Evolutionary conservation across 2,888 invertebrate species (phyloP).

Genomic region (Microchrysa polita): DNA sequence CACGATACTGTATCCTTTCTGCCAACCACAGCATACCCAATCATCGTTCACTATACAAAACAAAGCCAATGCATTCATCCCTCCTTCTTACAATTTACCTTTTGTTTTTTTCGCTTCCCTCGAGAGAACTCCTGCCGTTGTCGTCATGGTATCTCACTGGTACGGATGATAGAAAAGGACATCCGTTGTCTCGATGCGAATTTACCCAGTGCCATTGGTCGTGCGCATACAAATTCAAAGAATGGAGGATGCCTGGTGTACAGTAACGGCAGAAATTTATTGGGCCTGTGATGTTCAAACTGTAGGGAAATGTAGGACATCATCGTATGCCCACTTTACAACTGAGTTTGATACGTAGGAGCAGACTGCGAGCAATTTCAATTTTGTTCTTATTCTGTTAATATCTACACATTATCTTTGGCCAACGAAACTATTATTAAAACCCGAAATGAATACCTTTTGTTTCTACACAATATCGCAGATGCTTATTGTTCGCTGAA

Average conservation of each 20-base stretch:
- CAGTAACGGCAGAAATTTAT: background rate
- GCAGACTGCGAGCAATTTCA: too few relatives aligned
- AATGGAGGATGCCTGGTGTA: slow-evolving; percentile 5
- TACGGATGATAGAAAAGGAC: background rate
- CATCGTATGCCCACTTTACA: background rate
- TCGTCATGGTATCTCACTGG: background rate
- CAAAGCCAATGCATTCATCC: background rate
- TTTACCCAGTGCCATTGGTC: slow-evolving; percentile 19
- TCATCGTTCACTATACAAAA: background rate
- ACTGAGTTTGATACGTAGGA: too few relatives aligned
- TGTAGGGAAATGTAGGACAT: background rate
- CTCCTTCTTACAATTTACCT: background rate
- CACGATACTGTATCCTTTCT: background rate
- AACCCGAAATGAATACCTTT: too few relatives aligned
- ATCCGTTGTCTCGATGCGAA: background rate
- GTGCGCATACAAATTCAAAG: background rate
- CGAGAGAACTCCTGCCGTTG: background rate
- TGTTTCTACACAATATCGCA: too few relatives aligned
- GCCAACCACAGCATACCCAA: background rate
- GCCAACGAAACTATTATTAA: too few relatives aligned
- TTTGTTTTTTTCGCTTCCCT: background rate
- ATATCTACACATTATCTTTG: too few relatives aligned
- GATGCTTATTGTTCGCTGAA: too few relatives aligned
- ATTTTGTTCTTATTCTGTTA: too few relatives aligned
- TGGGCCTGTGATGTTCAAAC: background rate